Conservation (phyloP, 2,113 vertebrate genomes). For the Antigone vipio region DNA sequence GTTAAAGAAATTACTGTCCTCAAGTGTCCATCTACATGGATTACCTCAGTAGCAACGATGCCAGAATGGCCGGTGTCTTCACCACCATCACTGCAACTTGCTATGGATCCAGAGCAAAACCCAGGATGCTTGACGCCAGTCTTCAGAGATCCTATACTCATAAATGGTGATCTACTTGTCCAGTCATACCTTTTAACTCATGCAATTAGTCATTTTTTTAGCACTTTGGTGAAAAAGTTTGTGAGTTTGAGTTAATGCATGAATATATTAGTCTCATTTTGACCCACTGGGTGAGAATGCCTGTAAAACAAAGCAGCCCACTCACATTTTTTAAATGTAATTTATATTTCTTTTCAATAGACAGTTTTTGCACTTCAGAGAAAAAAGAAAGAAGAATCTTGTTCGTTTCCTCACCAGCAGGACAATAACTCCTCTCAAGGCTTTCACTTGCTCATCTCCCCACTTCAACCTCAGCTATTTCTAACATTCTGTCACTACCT, state of each 20-base stretch:
- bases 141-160: background rate
- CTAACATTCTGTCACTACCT: constrained; percentile 50
- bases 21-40: background rate
- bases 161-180: background rate
- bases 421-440: background rate
- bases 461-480: constrained; percentile 30
- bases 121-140: background rate
- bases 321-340: background rate
- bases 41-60: background rate
- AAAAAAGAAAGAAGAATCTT: background rate
- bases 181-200: background rate
- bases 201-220: background rate
- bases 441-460: background rate
- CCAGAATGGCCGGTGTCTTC: background rate
- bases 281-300: background rate
- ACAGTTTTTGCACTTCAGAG: background rate
- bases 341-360: background rate
- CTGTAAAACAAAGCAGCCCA: background rate
- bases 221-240: background rate
- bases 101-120: background rate
- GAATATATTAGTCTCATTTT: background rate
- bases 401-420: background rate
- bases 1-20: background rate
- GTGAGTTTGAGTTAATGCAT: background rate
- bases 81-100: background rate